These are phyloP conservation scores for Poecilia wingei DNA, from an alignment of 2,797 vertebrate genomes.

Conservation along the genomic window DNA sequence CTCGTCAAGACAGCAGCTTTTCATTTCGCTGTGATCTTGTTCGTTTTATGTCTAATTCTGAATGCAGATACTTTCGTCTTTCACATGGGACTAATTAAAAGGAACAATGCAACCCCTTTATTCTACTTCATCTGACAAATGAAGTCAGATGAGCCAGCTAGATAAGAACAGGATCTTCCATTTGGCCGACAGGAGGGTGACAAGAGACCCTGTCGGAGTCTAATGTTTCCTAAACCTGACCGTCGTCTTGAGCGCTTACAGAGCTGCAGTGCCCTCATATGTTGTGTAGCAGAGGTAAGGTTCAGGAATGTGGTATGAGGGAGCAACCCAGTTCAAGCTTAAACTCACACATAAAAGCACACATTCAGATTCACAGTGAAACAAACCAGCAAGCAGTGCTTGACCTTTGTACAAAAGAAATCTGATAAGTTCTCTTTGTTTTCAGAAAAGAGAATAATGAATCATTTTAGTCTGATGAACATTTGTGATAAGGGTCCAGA, in stretches of 20 bases:
- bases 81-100: slow-evolving; percentile 16
- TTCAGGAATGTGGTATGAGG: slow-evolving; percentile 33
- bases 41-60: slow-evolving; percentile 16
- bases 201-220: slow-evolving; percentile 2
- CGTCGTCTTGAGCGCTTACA: slow-evolving; percentile 42
- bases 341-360: slow-evolving; percentile 17
- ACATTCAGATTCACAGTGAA: slow-evolving; percentile 45
- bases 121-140: slow-evolving; percentile 17
- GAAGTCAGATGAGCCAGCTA: slow-evolving; percentile 15
- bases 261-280: slow-evolving; percentile 6
- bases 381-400: slow-evolving; percentile 46
- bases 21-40: slow-evolving; percentile 15
- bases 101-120: slow-evolving; percentile 9
- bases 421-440: slow-evolving; percentile 33
- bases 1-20: slow-evolving; percentile 25
- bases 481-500: slow-evolving; percentile 52
- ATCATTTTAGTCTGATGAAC: slow-evolving; percentile 55
- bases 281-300: slow-evolving; percentile 13
- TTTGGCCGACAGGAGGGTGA: slow-evolving; percentile 9
- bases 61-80: slow-evolving; percentile 5
- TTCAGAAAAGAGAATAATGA: slow-evolving; percentile 22
- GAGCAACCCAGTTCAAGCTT: slow-evolving; percentile 7
- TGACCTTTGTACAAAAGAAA: slow-evolving; percentile 40
- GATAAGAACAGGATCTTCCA: slow-evolving; percentile 19
- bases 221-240: slow-evolving; percentile 28